Percentiles rank a stretch among this genome's conserved stretches.
Conservation (phyloP, 1,140 invertebrate genomes). For the Subanguina moxae region DNA sequence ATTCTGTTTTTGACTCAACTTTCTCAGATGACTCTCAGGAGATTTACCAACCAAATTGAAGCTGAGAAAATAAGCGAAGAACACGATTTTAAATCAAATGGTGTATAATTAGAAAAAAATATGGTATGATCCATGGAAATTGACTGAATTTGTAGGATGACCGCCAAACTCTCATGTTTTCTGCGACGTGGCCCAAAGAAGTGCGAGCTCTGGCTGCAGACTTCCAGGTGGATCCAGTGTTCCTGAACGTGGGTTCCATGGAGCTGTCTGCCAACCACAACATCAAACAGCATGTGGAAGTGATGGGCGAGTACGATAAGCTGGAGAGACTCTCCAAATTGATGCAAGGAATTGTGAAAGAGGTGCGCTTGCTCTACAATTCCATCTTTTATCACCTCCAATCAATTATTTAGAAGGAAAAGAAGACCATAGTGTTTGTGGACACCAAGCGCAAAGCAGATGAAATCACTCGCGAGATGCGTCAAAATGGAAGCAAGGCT, state of each 20-base stretch:
- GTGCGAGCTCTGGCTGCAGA: slow-evolving; percentile 86
- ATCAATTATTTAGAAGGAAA: slow-evolving; percentile 28
- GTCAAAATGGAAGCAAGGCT: slow-evolving; percentile 72
- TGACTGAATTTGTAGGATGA: slow-evolving; percentile 68
- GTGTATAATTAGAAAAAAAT: too few relatives aligned
- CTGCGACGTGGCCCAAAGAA: slow-evolving; percentile 96
- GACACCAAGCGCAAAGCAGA: slow-evolving; percentile 94
- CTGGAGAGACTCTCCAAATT: background rate
- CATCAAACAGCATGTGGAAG: slow-evolving; percentile 67
- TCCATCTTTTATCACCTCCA: background rate
- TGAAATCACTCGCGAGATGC: slow-evolving; percentile 86
- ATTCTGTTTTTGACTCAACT: too few relatives aligned
- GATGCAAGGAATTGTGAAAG: background rate
- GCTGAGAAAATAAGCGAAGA: too few relatives aligned
- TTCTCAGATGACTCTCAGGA: too few relatives aligned
- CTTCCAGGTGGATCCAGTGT: slow-evolving; percentile 83
- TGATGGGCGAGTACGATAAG: slow-evolving; percentile 53
- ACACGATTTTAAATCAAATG: too few relatives aligned
- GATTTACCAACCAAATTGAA: too few relatives aligned
- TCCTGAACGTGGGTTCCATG: slow-evolving; percentile 88
- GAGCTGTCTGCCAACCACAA: slow-evolving; percentile 91
- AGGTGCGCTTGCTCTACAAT: background rate
- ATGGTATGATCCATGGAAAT: too few relatives aligned
- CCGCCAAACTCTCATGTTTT: slow-evolving; percentile 94
- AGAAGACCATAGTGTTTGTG: slow-evolving; percentile 77